A percentile compares a stretch with the other conserved stretches of the same genome.
Conservation (phyloP, 2,797 vertebrate species). For the Intellagama lesueurii region DNA sequence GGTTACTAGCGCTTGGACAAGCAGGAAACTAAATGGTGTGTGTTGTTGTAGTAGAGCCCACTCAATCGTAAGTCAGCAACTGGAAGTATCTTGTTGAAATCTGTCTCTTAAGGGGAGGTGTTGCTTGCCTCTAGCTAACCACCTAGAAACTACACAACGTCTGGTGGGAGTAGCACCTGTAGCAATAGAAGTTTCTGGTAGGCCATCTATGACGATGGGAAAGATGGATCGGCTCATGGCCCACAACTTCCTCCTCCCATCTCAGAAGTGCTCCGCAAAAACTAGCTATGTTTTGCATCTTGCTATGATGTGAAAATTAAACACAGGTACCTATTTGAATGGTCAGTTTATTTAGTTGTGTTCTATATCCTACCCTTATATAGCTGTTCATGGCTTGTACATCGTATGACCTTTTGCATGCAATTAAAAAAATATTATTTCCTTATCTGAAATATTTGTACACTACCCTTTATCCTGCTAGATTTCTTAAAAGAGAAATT, state of each 20-base stretch:
- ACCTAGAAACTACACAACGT: not conserved
- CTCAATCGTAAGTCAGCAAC: not conserved
- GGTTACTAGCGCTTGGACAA: not conserved
- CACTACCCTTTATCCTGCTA: not conserved
- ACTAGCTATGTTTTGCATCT: not conserved
- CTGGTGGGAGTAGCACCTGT: not conserved
- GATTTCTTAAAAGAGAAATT: not conserved
- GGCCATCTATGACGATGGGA: not conserved
- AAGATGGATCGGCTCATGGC: not conserved
- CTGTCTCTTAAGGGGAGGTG: not conserved
- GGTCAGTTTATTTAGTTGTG: not conserved
- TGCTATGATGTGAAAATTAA: not conserved
- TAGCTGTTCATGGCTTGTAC: not conserved
- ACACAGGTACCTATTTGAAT: not conserved
- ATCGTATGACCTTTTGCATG: not conserved
- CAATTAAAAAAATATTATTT: not conserved
- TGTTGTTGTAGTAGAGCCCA: too few relatives aligned
- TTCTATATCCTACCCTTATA: not conserved
- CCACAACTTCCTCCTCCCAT: not conserved
- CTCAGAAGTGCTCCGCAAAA: not conserved
- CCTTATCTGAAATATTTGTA: not conserved
- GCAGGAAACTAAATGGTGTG: not conserved
- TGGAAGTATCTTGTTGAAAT: not conserved
- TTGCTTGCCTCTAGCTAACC: not conserved
- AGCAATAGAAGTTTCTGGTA: not conserved